These are phyloP conservation scores for Bilobella aurantiaca DNA, from an alignment of 1,140 invertebrate species.

Conservation along the genomic window DNA sequence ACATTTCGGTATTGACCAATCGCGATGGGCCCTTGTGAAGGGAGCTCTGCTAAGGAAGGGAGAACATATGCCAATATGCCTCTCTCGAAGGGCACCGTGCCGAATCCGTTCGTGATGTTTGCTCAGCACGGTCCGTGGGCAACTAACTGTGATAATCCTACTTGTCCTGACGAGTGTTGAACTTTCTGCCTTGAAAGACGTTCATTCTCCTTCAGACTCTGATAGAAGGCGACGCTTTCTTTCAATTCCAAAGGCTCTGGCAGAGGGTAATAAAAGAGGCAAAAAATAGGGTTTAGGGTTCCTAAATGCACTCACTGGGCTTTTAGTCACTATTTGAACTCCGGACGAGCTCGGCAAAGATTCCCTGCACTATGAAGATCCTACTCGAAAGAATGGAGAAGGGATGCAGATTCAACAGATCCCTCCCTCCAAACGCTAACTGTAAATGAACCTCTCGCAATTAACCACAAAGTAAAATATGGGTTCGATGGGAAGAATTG, in stretches of 20 bases:
- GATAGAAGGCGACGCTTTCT: background rate
- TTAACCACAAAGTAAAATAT: too few species aligned
- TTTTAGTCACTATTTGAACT: too few species aligned
- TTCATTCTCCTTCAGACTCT: background rate
- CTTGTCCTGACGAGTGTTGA: too few species aligned
- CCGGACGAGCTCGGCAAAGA: background rate
- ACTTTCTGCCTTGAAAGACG: too few species aligned
- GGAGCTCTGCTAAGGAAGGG: background rate
- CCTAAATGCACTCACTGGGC: background rate
- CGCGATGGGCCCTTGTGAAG: background rate
- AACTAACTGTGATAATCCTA: background rate
- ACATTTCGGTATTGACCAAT: background rate
- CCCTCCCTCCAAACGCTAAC: too few species aligned
- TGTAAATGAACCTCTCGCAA: too few species aligned
- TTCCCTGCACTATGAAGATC: too few species aligned
- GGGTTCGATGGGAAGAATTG: too few species aligned
- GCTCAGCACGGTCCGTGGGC: background rate
- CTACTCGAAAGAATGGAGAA: too few species aligned
- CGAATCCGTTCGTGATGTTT: background rate
- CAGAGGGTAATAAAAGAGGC: background rate
- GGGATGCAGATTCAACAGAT: too few species aligned
- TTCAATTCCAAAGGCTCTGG: background rate
- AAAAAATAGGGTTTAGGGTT: background rate
- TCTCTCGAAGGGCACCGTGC: background rate
- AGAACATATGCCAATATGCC: too few species aligned